Evolutionary conservation across 2,888 invertebrate species (phyloP), one percentile per base, ranked within the genome.

Genomic region (Drepanosiphum platanoidis): DNA sequence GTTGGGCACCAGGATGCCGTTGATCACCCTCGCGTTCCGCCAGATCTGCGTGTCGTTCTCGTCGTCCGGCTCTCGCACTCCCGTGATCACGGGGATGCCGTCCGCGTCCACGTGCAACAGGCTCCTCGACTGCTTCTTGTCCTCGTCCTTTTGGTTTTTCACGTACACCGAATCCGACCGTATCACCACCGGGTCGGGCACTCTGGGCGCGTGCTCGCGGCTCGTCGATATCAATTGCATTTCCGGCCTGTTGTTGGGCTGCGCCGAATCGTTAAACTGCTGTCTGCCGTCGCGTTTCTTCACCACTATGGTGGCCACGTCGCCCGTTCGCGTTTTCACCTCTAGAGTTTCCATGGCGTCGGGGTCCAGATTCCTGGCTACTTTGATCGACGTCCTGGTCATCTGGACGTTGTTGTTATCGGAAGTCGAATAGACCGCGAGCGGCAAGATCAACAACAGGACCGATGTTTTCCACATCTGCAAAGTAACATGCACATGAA

Each of bases 21-120:
- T 96, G 72, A 96, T 95, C 22, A 96, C 96, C 87, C 96, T 92
- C 0, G 96, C 96, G 90, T 96, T 96, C 83, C 96, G 92, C 96
- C 96, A 96, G 0, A 94, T 94, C 89, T 95, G 94, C 36, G 93
- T 94, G 88, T 95, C 95, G 77, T 93, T 93, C 86, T 95, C 94
- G 87, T 95, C 95, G 88, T 97, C 96, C 0, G 96, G 96, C 66
- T 95, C 93, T 86, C 96, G 92, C 0, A 95, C 92, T 0, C 95
- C 95, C 81, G 95, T 94, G 72, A 97, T 94, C 78, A 96, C 93
- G 0, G 95, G 95, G 39, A 95, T 94, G 0, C 94, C 94, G 88
- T 95, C 94, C 9, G 91, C 90, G 78, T 93, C 94, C 1, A 94
- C 89, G 13, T 93, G 92, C 87, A 94, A 90, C 9, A 93, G 91